Evolutionary conservation across 2,113 vertebrate species (phyloP).

Genomic region (Bettongia penicillata): DNA sequence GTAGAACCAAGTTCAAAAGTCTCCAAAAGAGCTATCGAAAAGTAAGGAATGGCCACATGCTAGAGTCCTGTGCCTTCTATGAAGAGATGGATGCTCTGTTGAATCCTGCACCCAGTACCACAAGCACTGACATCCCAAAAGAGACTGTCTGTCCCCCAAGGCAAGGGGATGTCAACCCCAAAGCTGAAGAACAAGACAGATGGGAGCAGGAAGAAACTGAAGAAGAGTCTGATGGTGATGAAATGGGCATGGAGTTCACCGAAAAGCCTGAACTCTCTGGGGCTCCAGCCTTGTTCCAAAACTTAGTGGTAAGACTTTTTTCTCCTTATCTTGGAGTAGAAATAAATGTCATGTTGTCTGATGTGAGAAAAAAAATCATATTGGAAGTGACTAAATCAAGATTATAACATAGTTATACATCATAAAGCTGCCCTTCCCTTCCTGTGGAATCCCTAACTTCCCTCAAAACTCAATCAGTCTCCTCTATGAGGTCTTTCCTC

Average conservation of each 20-base stretch:
- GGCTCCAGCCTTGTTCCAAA: conserved; percentile 73
- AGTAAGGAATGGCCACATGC: conserved; percentile 70
- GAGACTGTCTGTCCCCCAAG: conserved; percentile 42
- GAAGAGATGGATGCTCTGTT: conserved; percentile 78
- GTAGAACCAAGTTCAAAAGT: conserved; percentile 80
- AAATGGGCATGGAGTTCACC: conserved; percentile 50
- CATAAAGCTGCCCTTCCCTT: not conserved
- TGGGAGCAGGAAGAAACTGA: conserved; percentile 49
- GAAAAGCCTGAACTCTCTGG: conserved; percentile 58
- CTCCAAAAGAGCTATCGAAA: conserved; percentile 79
- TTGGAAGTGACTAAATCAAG: not conserved
- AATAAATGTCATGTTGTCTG: not conserved
- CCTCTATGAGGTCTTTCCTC: not conserved
- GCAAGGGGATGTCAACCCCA: conserved; percentile 24
- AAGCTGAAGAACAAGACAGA: conserved; percentile 52
- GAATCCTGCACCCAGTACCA: conserved; percentile 67
- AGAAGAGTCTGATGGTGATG: conserved; percentile 68
- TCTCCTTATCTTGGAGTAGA: conserved; percentile 6
- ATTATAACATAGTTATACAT: not conserved
- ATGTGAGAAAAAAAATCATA: not conserved
- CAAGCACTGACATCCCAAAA: conserved; percentile 55
- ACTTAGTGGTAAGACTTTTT: conserved; percentile 72
- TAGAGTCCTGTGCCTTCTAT: conserved; percentile 78
- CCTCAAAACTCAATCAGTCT: not conserved
- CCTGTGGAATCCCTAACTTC: not conserved